Evolutionary conservation across 2,113 vertebrate species (phyloP), one percentile per base, ranked within the genome.

Genomic region (Eulacestoma nigropectus): DNA sequence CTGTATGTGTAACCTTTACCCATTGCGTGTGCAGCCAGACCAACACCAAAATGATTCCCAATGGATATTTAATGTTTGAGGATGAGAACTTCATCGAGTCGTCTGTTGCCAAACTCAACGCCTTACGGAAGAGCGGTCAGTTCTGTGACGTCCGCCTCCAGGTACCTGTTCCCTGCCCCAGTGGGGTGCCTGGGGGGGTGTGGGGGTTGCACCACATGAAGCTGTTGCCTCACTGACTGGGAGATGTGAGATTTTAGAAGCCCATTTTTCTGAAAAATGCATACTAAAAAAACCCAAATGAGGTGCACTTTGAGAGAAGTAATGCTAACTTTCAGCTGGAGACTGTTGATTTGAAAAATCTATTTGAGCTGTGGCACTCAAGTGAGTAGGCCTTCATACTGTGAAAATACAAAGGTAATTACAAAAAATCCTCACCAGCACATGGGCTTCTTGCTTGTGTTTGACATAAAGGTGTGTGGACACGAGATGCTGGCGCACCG

Each of bases 71-170:
- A 97, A 99, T 99, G 98, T 99, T 99, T 91, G 99, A 99, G 97
- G 99, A 99, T 82, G 99, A 99, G 96, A 99, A 98, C 97, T 99
- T 99, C 97, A 98, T 99, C 37, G 99, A 99, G 93, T 99, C 99
- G 25, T 99, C 99, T 21, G 99, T 99, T 97, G 99, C 99, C 97
- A 99, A 99, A 98, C 98, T 99, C 98, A 99, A 99, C 11, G 99
- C 99, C 93, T 98, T 99, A 95, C 98, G 99, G 87, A 99, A 99
- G 98, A 99, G 99, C 16, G 99, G 99, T 46, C 99, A 99, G 97
- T 99, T 99, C 98, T 99, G 99, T 68, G 99, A 99, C 30, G 99
- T 99, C 79, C 98, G 99, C 97, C 99, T 99, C 83, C 99, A 99
- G 99, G 99, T 99, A 98, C 49, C 32, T 67, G 92, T 47, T 52